Base-by-base conservation (phyloP, 2,797 vertebrate species). In the Carduelis carduelis region DNA sequence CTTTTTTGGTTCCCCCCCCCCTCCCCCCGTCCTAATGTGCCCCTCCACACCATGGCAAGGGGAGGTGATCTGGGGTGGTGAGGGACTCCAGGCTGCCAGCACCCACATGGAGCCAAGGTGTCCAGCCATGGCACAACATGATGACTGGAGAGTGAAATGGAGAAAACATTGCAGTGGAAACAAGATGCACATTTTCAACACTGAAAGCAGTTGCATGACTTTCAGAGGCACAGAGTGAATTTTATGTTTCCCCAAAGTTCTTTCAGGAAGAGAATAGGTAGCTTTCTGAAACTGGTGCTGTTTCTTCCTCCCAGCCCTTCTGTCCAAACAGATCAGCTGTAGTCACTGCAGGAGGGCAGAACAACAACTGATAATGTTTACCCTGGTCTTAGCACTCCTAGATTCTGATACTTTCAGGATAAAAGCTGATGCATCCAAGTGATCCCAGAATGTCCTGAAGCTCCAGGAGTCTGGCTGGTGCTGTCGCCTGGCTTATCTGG, bases 1-100 rank as follows among this genome's bases (percentile, higher is more conserved):
- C 3, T 39, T 34, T 26, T 44, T 30, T 15, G 6, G 3, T n/a
- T n/a, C n/a, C n/a, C n/a, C n/a, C n/a, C n/a, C n/a, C n/a, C n/a
- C n/a, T n/a, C n/a, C n/a, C n/a, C n/a, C n/a, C n/a, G n/a, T 74
- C 50, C 65, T 63, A 30, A 37, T 3, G 8, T 60, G 30, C 30
- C 19, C 8, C 20, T 85, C 35, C 2, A 23, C 37, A 69, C 27
- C 0, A 1, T 26, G 9, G 16, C 1, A 0, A 16, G 55, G 15
- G 46, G 34, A 37, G 21, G 12, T 64, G 81, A 37, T 14, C 16
- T 70, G n/a, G 34, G 23, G 12, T 71, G 41, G 19, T 11, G 55
- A 77, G 61, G 27, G 11, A 13, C 41, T 82, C 35, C 27, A 37
- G 43, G 64, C 47, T 75, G 47, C 57, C 1, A 2, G 70, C 70